Base-by-base conservation (phyloP, 2,113 vertebrate species). In the Psephotus haematonotus region DNA sequence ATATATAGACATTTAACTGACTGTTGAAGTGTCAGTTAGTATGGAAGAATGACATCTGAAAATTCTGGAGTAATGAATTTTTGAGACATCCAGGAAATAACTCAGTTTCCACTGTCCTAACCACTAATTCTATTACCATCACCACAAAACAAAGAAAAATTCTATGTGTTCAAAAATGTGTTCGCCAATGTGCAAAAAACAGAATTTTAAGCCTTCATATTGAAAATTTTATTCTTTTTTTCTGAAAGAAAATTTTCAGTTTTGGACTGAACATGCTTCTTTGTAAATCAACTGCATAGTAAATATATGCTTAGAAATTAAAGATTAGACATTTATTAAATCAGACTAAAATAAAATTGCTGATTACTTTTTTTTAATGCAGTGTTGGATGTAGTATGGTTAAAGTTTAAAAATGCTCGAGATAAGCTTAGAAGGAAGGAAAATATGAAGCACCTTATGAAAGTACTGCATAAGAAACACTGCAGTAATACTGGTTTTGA, bases 401-500 rank as follows among this genome's bases (percentile, higher is more conserved):
- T 76, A 60, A 79, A 71, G 4, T 15, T 80, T 75, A 31, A 68
- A 59, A 59, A 20, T 5, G 0, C 1, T 80, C 78, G 10, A 6
- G 6, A 75, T 67, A 87, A 71, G 29, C 31, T 75, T 44, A 7
- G n/a, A 90, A 75, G 25, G 41, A 60, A 14, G 5, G 39, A 92
- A 85, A 71, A n/a, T 84, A 57, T 29, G 2, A 93, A 74, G 62
- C 78, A 67, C 3, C 10, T 60, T 5, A 5, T 72, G 15, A 74
- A 94, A 67, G 13, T 76, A 29, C 14, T 50, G 18, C 70, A 11
- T 57, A 80, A 70, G 29, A 87, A 85, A 43, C n/a, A 60, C 35
- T 86, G 33, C 55, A 81, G 33, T 78, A 94, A 81, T 83, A 52
- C 5, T 64, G 81, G 4, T 23, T 62, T 80, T 79, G 85, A 92